Base-by-base conservation (phyloP, 2,797 vertebrate genomes). In the Anisognathus igniventris region DNA sequence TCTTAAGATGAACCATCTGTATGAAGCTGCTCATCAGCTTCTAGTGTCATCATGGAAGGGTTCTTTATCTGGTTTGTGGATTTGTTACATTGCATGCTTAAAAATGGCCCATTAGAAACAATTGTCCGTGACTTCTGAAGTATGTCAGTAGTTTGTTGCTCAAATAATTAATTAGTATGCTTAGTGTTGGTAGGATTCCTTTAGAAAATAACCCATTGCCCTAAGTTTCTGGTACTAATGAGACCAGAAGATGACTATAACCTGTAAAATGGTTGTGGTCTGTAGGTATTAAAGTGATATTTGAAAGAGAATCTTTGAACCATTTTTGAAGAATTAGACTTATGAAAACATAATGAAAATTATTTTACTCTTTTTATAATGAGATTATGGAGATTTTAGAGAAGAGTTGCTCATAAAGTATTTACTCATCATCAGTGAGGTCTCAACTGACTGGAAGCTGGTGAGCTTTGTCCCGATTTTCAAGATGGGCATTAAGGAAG, bases 401-500 rank as follows among this genome's bases (percentile, higher is more conserved):
- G 57, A 35, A 78, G 28, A 72, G 9, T 60, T 80, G 10, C 45
- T 25, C 9, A 4, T 60, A 48, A 73, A 70, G 8, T 84, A 53
- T 53, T 58, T 86, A n/a, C 30, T 84, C 3, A 37, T 68, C 22
- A 28, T 75, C 28, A 23, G 12, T 70, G 37, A 83, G 8, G 44
- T 71, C 18, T 12, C 10, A 57, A 44, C 18, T 71, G 50, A 57
- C n/a, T 76, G 30, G 21, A 64, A 58, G 18, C 44, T 64, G 30
- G 30, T 14, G 17, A 51, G 7, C 24, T 25, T 64, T 70, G 44
- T 58, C 37, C 31, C 0, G 0, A 3, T 57, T 57, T 83, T 76
- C 57, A 64, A 58, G 57, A 57, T 11, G 18, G 21, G 21, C 25
- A 25, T 42, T 68, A 77, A 40, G 18, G 48, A 62, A 25, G 48